phyloP scores from a whole-genome alignment of 2,888 invertebrate genomes.

The Trissonchulus sp. region DNA sequence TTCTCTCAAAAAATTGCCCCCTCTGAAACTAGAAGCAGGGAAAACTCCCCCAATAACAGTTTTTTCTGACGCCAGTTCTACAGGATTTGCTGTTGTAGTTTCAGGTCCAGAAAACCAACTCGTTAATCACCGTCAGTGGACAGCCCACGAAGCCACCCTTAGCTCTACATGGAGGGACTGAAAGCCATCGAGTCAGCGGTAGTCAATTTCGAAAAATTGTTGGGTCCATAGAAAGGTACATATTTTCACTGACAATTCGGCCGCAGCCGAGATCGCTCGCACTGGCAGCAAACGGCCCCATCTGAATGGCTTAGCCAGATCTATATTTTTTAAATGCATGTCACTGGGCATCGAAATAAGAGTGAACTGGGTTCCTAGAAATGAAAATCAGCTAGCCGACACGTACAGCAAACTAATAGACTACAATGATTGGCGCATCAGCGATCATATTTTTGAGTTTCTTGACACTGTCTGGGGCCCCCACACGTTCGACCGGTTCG shows the following conservation, averaged over 20 bases:
- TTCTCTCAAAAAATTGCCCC: not conserved
- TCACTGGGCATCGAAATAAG: not conserved
- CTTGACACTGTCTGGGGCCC: not conserved
- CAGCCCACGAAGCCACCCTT: no score
- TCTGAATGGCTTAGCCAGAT: not conserved
- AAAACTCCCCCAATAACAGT: not conserved
- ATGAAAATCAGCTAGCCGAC: not conserved
- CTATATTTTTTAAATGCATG: not conserved
- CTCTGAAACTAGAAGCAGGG: not conserved
- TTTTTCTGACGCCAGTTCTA: not conserved
- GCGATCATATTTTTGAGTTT: not conserved
- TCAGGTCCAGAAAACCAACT: no score
- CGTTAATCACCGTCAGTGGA: no score
- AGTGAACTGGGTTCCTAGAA: constrained; percentile 1
- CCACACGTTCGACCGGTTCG: not conserved
- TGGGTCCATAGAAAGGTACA: not conserved
- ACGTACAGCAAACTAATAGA: not conserved
- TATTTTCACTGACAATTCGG: not conserved
- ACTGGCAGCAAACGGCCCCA: not conserved
- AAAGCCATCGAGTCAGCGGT: not conserved
- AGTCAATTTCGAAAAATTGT: not conserved
- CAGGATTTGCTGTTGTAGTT: not conserved
- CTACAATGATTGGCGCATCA: not conserved
- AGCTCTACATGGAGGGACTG: constrained; percentile 3
- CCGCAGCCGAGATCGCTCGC: not conserved